phyloP scores from a whole-genome alignment of 2,888 invertebrate species.

The Caenorhabditis becei region DNA sequence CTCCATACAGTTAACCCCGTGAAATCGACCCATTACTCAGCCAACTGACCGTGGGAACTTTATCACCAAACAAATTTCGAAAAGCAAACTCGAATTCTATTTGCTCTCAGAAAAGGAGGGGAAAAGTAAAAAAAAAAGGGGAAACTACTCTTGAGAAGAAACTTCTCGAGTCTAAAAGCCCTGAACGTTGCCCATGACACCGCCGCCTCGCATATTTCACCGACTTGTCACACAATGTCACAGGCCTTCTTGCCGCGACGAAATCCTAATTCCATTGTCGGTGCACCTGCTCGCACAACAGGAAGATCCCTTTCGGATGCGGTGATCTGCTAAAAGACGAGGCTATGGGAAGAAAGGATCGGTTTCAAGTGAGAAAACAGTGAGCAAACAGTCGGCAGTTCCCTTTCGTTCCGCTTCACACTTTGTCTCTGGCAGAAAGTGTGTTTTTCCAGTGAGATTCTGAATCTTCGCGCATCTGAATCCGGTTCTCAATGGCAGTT shows the following conservation, averaged over 20 bases:
- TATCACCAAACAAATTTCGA: too few relatives aligned
- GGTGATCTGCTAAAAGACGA: background rate
- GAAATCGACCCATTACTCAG: background rate
- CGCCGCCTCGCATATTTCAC: constrained; percentile 38
- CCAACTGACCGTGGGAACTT: background rate
- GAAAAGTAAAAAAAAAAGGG: constrained; percentile 6
- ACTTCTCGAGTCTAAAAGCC: too few relatives aligned
- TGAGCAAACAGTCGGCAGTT: constrained; percentile 4
- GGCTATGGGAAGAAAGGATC: constrained; percentile 13
- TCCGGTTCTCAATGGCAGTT: constrained; percentile 24
- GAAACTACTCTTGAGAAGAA: constrained; percentile 32
- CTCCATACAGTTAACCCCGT: too few relatives aligned
- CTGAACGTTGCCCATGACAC: constrained; percentile 37
- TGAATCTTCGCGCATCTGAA: constrained; percentile 11
- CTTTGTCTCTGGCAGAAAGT: constrained; percentile 14
- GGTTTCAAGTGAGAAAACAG: constrained; percentile 36
- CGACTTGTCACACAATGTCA: constrained; percentile 15
- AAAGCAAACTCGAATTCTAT: too few relatives aligned
- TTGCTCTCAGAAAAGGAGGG: constrained; percentile 1
- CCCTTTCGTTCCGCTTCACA: constrained; percentile 17
- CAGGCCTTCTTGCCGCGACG: constrained; percentile 22
- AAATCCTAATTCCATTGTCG: constrained; percentile 47
- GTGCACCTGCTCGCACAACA: constrained; percentile 11
- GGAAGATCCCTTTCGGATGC: constrained; percentile 14
- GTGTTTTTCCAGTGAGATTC: constrained; percentile 6